Base-by-base conservation (phyloP, 35 echinoderm and acorn worm genomes). In the Apostichopus californicus region DNA sequence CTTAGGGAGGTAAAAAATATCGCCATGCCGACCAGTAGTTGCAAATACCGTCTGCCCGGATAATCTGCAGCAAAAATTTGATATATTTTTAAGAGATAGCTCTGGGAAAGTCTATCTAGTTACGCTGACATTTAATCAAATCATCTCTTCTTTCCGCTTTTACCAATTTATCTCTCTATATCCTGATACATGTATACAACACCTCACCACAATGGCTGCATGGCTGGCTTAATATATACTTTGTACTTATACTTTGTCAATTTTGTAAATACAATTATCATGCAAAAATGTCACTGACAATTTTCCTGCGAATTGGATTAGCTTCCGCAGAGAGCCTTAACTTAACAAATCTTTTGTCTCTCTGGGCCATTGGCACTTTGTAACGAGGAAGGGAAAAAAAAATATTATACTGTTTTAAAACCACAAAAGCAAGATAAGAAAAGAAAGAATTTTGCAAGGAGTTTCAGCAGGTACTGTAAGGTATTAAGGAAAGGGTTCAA, bases 211-310 rank as follows among this genome's bases (percentile, higher is more conserved):
- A 46, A 46, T 46, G 34, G 34, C 3, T 46, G 34, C 34, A 0
- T 46, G 34, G 2, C 34, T 46, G 34, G 34, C 3, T 46, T 46
- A 46, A 46, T 46, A 46, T 46, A 3, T 46, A 46, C 34, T 46
- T 46, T 46, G 34, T 46, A 46, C 34, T 46, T 46, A 17, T 56
- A 5, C 80, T 55, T 56, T 56, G n/a, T 56, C 34, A 55, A 83
- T 55, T 83, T 83, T 6, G 25, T 12, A 83, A 83, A 83, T 83
- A 83, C 52, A 83, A 83, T 83, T 83, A 83, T 83, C 80, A 11
- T 83, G 80, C 80, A 83, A 83, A 83, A 57, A 83, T 83, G 80
- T 83, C 80, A 56, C 80, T 55, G 80, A 56, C 80, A 83, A 83
- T 83, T 83, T 83, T 17, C 10, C 46, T 18, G 55, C 24, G 17